Percentiles rank a stretch among this genome's conserved stretches.
phyloP scores from a whole-genome alignment of 2,888 invertebrate genomes.

The Aphodius granarius region DNA sequence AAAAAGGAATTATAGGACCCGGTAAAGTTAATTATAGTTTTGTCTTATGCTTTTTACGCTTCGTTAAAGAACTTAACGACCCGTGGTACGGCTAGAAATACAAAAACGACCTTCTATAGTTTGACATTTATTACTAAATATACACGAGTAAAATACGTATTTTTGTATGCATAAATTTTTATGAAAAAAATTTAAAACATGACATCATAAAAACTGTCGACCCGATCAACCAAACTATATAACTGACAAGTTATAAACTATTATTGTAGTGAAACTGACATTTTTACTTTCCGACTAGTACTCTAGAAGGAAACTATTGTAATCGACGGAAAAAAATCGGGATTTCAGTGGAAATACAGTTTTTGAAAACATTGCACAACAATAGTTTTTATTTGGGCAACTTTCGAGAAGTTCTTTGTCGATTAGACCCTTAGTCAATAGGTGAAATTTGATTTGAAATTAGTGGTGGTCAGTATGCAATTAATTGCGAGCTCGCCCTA shows the following conservation, averaged over 20 bases:
- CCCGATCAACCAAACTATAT: too few relatives aligned
- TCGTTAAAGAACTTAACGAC: constrained; percentile 22
- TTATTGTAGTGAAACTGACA: too few relatives aligned
- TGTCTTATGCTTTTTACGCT: constrained; percentile 20
- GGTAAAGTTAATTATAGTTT: constrained; percentile 15
- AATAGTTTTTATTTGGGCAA: too few relatives aligned
- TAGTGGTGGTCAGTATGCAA: not conserved
- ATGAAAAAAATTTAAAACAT: not conserved
- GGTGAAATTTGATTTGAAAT: not conserved
- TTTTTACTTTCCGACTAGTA: too few relatives aligned
- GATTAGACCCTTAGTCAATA: not conserved
- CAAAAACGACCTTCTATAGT: constrained; percentile 6
- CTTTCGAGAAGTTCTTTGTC: not conserved
- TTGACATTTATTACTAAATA: constrained; percentile 6
- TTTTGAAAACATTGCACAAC: too few relatives aligned
- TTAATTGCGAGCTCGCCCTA: not conserved
- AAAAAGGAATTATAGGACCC: not conserved
- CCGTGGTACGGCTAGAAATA: constrained; percentile 12
- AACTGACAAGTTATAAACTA: too few relatives aligned
- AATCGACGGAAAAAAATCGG: too few relatives aligned
- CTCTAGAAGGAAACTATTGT: too few relatives aligned
- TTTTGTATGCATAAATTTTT: not conserved
- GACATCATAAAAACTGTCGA: not conserved
- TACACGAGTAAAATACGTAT: constrained; percentile 4
- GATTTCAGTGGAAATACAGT: too few relatives aligned